These are phyloP conservation scores for Columbina picui DNA, from an alignment of 2,113 vertebrate genomes.

Conservation along the genomic window DNA sequence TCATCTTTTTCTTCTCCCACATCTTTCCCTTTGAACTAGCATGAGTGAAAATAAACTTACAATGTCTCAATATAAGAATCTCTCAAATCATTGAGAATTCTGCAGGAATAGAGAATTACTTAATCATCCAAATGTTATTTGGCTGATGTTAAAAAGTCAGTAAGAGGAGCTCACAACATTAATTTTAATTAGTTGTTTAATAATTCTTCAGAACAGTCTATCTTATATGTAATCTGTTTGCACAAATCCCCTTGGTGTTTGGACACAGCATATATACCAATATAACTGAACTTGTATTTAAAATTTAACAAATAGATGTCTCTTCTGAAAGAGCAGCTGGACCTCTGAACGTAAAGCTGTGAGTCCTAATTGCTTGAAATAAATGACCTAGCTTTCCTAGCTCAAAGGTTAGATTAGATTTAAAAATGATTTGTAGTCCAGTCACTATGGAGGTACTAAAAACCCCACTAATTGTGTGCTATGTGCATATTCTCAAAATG, in stretches of 20 bases:
- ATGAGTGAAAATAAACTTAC: neutral
- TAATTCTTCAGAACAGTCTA: neutral
- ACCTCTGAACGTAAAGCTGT: neutral
- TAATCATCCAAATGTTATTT: constrained; percentile 3
- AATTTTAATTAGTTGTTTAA: constrained; percentile 38
- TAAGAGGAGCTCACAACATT: neutral
- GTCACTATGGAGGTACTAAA: neutral
- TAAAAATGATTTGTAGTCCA: neutral
- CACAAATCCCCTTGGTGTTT: neutral
- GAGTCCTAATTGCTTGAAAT: neutral
- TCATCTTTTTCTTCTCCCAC: neutral
- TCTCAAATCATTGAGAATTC: constrained; percentile 3
- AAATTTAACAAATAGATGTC: constrained; percentile 14
- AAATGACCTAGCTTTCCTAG: constrained; percentile 7
- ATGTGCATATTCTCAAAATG: neutral
- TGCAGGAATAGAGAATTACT: neutral
- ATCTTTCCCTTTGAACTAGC: neutral
- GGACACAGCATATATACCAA: neutral
- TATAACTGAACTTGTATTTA: neutral
- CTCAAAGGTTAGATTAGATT: constrained; percentile 21
- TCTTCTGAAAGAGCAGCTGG: neutral
- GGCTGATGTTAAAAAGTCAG: constrained; percentile 5
- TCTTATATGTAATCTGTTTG: constrained; percentile 16
- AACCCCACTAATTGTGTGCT: neutral
- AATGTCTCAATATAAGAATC: neutral